Percentiles rank a stretch among this genome's conserved stretches.
Conservation (phyloP, 1,140 invertebrate species). For the Prorops nasuta region DNA sequence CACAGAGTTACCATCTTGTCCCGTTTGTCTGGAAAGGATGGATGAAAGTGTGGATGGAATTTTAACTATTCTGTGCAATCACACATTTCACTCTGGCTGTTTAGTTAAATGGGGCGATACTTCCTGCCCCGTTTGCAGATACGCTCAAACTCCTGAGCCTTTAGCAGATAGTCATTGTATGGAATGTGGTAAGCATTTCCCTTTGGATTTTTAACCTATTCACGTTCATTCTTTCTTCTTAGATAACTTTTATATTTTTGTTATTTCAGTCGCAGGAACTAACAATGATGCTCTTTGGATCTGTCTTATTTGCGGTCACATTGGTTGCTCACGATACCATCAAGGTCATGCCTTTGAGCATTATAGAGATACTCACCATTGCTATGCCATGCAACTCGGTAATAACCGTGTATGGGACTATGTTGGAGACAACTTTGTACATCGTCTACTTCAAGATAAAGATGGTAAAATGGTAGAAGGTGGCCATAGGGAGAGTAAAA, state of each 20-base stretch:
- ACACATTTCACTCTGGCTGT: slow-evolving; percentile 95
- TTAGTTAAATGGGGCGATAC: slow-evolving; percentile 96
- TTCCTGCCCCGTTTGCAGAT: slow-evolving; percentile 74
- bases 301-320: slow-evolving; percentile 96
- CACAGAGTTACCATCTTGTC: slow-evolving; percentile 96
- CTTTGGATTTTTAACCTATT: no score
- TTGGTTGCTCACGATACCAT: slow-evolving; percentile 82
- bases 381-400: slow-evolving; percentile 93
- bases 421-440: slow-evolving; percentile 94
- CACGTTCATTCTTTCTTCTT: not conserved
- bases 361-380: slow-evolving; percentile 93
- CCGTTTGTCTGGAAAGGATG: slow-evolving; percentile 95
- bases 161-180: slow-evolving; percentile 79
- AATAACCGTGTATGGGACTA: slow-evolving; percentile 99
- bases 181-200: slow-evolving; percentile 68
- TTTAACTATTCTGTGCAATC: slow-evolving; percentile 96
- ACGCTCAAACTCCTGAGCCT: slow-evolving; percentile 91
- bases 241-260: not conserved
- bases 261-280: slow-evolving; percentile 46
- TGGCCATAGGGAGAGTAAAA: slow-evolving; percentile 51
- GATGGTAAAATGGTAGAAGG: slow-evolving; percentile 93
- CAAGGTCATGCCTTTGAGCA: slow-evolving; percentile 78
- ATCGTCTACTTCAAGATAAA: slow-evolving; percentile 94
- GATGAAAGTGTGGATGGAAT: slow-evolving; percentile 98
- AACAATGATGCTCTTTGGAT: slow-evolving; percentile 90